These are phyloP conservation scores for Synodontis membranacea DNA, from an alignment of 2,113 vertebrate genomes.

Conservation along the genomic window DNA sequence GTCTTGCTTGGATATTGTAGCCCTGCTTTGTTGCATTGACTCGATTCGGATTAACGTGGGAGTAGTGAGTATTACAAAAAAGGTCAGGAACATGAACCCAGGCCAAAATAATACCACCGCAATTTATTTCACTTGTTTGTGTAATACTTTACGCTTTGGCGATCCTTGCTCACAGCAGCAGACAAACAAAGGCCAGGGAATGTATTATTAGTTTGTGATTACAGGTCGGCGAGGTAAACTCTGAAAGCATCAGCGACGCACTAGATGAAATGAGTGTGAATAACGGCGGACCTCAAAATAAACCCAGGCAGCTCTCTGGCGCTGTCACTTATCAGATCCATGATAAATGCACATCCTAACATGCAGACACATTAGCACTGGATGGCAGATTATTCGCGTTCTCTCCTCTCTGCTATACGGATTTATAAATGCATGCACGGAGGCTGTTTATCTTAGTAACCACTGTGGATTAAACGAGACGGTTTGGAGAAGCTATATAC, in stretches of 20 bases:
- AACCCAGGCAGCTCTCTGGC: background rate
- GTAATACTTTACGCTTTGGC: background rate
- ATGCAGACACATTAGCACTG: constrained; percentile 18
- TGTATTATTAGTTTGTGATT: constrained; percentile 4
- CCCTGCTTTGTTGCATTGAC: background rate
- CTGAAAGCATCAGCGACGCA: background rate
- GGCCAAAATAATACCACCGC: background rate
- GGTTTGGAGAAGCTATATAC: background rate
- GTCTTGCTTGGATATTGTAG: background rate
- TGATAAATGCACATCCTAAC: constrained; percentile 9
- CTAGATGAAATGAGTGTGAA: constrained; percentile 1
- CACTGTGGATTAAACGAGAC: background rate
- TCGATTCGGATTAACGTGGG: background rate
- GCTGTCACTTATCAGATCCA: background rate
- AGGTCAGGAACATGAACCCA: background rate
- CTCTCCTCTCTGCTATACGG: background rate
- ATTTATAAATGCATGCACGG: background rate
- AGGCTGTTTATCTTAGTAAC: background rate
- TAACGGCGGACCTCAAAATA: background rate
- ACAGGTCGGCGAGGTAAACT: background rate
- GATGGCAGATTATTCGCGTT: constrained; percentile 13
- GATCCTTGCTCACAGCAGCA: background rate
- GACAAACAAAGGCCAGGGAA: background rate
- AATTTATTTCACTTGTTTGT: background rate
- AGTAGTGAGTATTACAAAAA: background rate